Percentiles rank a stretch among this genome's conserved stretches.
phyloP scores from a whole-genome alignment of 2,113 vertebrate species.

The Trichechus manatus region DNA sequence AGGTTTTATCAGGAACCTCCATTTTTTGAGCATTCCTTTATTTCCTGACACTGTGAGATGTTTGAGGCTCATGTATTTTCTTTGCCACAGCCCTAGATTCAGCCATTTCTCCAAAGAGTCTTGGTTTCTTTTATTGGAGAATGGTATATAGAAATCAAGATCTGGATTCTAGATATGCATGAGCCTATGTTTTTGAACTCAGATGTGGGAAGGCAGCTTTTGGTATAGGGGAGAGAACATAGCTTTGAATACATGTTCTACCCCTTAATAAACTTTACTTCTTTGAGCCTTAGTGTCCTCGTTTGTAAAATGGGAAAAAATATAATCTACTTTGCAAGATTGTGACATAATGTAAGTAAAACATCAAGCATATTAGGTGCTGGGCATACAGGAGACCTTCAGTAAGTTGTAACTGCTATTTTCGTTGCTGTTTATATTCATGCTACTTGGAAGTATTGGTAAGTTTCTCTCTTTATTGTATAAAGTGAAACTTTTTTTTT shows the following conservation, averaged over 20 bases:
- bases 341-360: constrained; percentile 12
- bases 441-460: not conserved
- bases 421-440: constrained; percentile 62
- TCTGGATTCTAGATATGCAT: not conserved
- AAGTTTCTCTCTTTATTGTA: constrained; percentile 40
- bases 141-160: constrained; percentile 26
- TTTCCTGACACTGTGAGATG: constrained; percentile 12
- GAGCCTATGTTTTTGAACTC: not conserved
- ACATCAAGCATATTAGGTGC: not conserved
- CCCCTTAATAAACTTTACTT: not conserved
- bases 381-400: not conserved
- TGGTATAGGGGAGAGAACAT: not conserved
- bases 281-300: not conserved
- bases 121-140: constrained; percentile 42
- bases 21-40: constrained; percentile 22
- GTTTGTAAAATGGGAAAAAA: constrained; percentile 50
- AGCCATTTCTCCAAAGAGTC: not conserved
- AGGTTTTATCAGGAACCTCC: not conserved
- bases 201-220: constrained; percentile 22
- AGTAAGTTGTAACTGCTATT: constrained; percentile 33
- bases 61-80: constrained; percentile 60
- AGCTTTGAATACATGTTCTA: not conserved
- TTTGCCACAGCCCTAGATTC: constrained; percentile 25
- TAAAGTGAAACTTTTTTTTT: constrained; percentile 15
- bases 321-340: not conserved